These are phyloP conservation scores for Lasiurus cinereus DNA, from an alignment of 2,113 vertebrate genomes.

Conservation along the genomic window DNA sequence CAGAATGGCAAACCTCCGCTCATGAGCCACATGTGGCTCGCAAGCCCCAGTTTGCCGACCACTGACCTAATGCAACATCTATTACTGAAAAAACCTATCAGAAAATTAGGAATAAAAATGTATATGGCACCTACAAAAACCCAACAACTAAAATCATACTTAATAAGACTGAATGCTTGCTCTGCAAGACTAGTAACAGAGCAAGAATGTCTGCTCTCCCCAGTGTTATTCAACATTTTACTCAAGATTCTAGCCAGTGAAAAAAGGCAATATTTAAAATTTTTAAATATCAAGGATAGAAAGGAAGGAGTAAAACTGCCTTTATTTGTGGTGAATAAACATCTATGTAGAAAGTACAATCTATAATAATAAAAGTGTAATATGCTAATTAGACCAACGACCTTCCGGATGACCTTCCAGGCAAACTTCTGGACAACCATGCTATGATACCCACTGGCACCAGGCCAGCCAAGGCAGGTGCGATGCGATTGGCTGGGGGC, in stretches of 20 bases:
- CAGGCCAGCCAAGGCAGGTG: too few species aligned
- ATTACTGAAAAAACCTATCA: not conserved
- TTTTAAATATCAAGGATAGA: not conserved
- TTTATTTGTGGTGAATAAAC: not conserved
- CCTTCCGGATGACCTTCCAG: too few species aligned
- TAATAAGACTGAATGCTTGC: not conserved
- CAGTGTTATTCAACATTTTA: not conserved
- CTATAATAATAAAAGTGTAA: not conserved
- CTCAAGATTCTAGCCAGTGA: not conserved
- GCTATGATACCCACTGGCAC: too few species aligned
- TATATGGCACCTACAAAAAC: not conserved
- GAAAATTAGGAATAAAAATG: conserved; percentile 1
- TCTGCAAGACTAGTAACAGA: not conserved
- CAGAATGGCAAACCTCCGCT: too few species aligned
- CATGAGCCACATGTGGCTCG: too few species aligned
- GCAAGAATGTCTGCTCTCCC: not conserved
- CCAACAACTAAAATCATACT: not conserved
- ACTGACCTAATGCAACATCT: not conserved
- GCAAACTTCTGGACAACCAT: too few species aligned
- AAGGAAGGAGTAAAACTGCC: not conserved
- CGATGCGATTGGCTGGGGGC: too few species aligned
- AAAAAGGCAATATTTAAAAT: not conserved
- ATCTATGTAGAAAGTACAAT: not conserved
- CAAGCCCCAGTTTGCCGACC: too few species aligned
- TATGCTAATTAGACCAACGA: too few species aligned